A percentile compares a stretch with the other conserved stretches of the same genome.
Conservation (phyloP, 2,888 invertebrate species). For the Ischnura elegans region DNA sequence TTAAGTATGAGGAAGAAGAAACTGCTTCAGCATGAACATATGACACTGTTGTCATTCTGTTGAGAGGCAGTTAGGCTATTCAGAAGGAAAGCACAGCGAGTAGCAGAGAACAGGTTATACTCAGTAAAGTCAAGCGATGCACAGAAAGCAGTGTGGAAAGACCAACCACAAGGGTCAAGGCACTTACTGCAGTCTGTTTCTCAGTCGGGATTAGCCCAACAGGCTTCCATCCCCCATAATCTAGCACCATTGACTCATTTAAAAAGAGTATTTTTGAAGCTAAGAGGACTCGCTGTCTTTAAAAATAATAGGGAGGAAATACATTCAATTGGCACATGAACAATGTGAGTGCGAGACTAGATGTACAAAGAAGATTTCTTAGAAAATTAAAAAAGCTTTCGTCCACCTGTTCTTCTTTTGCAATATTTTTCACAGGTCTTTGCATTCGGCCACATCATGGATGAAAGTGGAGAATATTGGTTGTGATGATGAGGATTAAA, state of each 20-base stretch:
- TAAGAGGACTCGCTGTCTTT: background rate
- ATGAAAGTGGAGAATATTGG: background rate
- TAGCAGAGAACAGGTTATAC: background rate
- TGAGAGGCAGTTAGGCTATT: background rate
- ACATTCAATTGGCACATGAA: conserved; percentile 50
- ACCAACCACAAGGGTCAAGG: conserved; percentile 44
- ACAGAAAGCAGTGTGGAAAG: conserved; percentile 27
- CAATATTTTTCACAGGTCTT: background rate
- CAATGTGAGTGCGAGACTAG: conserved; percentile 51
- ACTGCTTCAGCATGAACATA: background rate
- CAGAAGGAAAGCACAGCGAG: background rate
- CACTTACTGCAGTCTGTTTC: conserved; percentile 65
- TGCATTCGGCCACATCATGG: background rate
- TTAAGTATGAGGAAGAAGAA: background rate
- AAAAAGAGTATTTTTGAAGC: background rate
- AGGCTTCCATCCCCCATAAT: background rate
- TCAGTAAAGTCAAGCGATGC: conserved; percentile 1
- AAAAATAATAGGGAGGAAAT: background rate
- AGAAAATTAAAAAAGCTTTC: conserved; percentile 45
- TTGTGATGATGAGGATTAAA: background rate
- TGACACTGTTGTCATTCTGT: background rate
- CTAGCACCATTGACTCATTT: background rate
- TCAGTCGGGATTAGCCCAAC: conserved; percentile 10
- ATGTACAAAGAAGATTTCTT: background rate
- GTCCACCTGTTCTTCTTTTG: background rate